These are phyloP conservation scores for Dicyrtoma fusca DNA, from an alignment of 2,888 invertebrate species.

Conservation along the genomic window DNA sequence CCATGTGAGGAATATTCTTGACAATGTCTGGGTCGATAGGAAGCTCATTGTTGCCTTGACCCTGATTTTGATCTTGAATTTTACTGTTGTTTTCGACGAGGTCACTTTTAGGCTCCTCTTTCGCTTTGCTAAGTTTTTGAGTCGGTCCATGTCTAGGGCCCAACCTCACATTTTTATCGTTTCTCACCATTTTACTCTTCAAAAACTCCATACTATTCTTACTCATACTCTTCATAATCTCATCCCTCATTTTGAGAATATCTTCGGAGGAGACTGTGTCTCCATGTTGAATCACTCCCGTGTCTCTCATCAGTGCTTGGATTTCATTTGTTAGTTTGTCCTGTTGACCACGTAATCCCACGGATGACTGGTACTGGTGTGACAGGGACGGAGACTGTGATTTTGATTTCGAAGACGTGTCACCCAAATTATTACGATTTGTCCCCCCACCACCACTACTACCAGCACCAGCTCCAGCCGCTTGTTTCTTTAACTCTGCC, in stretches of 20 bases:
- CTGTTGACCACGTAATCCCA: no score
- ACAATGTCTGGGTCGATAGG: constrained; percentile 63
- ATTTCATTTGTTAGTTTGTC: constrained; percentile 12
- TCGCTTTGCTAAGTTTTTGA: background rate
- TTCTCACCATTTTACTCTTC: constrained; percentile 10
- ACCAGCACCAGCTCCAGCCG: background rate
- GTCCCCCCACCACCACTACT: background rate
- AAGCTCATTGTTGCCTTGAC: constrained; percentile 56
- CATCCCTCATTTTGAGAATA: constrained; percentile 24
- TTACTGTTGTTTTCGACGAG: no score
- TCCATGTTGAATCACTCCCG: background rate
- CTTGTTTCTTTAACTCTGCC: constrained; percentile 1
- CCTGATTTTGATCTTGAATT: no score
- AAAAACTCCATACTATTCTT: constrained; percentile 16
- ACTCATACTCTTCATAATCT: constrained; percentile 14
- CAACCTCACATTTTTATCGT: background rate
- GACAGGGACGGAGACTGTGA: background rate
- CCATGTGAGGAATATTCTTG: constrained; percentile 81
- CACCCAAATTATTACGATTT: no score
- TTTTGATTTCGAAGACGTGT: background rate
- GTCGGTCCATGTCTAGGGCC: background rate
- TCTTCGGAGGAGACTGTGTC: constrained; percentile 13
- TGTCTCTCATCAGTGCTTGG: constrained; percentile 10
- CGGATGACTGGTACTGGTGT: background rate
- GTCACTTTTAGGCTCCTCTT: background rate